Evolutionary conservation across 2,797 vertebrate species (phyloP), one percentile per base, ranked within the genome.

Genomic region (Pipistrellus kuhlii): DNA sequence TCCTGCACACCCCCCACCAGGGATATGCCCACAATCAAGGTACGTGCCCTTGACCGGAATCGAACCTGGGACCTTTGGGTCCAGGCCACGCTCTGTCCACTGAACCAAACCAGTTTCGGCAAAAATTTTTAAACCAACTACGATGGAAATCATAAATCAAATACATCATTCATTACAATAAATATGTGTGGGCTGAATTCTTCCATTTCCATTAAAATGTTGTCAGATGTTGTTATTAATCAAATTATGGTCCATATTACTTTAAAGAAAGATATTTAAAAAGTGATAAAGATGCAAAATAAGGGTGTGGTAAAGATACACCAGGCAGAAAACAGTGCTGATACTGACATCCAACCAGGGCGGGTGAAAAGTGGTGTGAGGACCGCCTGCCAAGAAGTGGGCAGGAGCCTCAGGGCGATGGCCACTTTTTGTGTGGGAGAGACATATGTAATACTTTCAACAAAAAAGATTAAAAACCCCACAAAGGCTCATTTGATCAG

Each of bases 131-230:
- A 57, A 81, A 93, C 86, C 66, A 93, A 88, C 53, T 69, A 82
- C 81, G 68, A 68, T 93, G 75, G 38, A 89, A 91, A 89, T 93
- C 85, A 69, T 41, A 83, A 78, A 44, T 55, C 21, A 64, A 82
- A 85, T 30, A 53, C 2, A 53, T 75, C 48, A 38, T 5, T 78
- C 3, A 46, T 55, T 64, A 76, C 7, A 84, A 64, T 77, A 72
- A 96, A 64, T 20, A 41, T 35, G 21, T 87, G 32, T 66, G 17
- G 35, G 46, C 18, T 21, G 51, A 78, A 75, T 81, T 80, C 32
- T 77, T 73, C 30, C 71, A 68, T 59, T 77, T 77, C 27, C 76
- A 59, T 66, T 68, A 86, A 93, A 75, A 85, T 48, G 35, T 11
- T 59, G 17, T 48, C 21, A 68, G 62, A 27, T 15, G 57, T 82